Percentiles rank a stretch among this genome's conserved stretches.
phyloP scores from a whole-genome alignment of 2,888 invertebrate species.

The Pherbina coryleti region DNA sequence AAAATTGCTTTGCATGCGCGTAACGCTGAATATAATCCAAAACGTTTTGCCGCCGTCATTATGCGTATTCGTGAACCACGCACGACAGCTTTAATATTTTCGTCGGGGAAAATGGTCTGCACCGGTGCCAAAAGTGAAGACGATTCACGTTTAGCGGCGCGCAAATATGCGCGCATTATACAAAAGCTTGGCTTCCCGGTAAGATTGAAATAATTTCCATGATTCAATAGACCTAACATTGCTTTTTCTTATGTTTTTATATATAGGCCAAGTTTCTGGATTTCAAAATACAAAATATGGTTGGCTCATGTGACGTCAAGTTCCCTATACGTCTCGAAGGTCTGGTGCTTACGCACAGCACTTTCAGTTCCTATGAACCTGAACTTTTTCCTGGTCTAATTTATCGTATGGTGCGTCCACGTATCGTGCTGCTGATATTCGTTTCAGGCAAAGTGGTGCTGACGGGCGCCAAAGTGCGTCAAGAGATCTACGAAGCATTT shows the following conservation, averaged over 20 bases:
- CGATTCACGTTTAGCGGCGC: conserved; percentile 81
- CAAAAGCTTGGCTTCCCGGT: conserved; percentile 86
- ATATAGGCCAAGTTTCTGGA: conserved; percentile 83
- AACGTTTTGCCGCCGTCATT: conserved; percentile 98
- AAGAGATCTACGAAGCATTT: conserved; percentile 93
- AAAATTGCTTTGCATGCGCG: conserved; percentile 97
- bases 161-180: conserved; percentile 87
- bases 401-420: conserved; percentile 97
- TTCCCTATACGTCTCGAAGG: conserved; percentile 84
- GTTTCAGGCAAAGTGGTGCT: conserved; percentile 99
- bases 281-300: conserved; percentile 87
- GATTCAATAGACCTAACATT: not conserved
- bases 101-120: conserved; percentile 87
- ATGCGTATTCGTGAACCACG: conserved; percentile 94
- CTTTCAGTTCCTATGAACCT: conserved; percentile 92
- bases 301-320: conserved; percentile 82
- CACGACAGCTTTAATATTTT: conserved; percentile 83
- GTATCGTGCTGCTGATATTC: conserved; percentile 96
- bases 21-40: conserved; percentile 99
- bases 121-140: conserved; percentile 87
- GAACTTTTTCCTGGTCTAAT: conserved; percentile 98
- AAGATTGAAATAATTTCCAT: conserved; percentile 40
- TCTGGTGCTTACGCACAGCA: conserved; percentile 80
- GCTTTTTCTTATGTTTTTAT: not conserved
- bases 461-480: conserved; percentile 94